These are phyloP conservation scores for Agrochola macilenta DNA, from an alignment of 2,888 invertebrate species.

Conservation along the genomic window DNA sequence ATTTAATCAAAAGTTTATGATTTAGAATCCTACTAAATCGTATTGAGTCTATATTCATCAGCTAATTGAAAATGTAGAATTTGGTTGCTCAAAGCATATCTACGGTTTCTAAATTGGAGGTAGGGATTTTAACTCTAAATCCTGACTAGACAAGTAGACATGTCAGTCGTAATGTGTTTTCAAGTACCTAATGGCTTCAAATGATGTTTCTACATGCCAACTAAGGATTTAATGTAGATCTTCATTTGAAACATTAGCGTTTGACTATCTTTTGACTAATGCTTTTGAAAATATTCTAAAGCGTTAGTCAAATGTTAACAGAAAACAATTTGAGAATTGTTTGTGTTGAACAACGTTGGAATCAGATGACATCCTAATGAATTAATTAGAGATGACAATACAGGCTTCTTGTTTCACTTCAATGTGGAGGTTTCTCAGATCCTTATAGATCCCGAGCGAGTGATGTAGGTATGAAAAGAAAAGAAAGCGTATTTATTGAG, in stretches of 20 bases:
- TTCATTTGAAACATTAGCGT: neutral
- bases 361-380: slow-evolving; percentile 28
- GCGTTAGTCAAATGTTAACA: neutral
- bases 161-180: neutral
- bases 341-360: slow-evolving; percentile 23
- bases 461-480: neutral
- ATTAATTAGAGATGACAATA: slow-evolving; percentile 29
- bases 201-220: neutral
- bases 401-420: neutral
- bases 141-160: neutral
- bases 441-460: neutral
- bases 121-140: neutral
- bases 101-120: neutral
- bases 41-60: neutral
- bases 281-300: too few species aligned
- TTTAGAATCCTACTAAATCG: neutral
- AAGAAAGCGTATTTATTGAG: too few species aligned
- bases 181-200: neutral
- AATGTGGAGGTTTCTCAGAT: neutral
- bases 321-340: slow-evolving; percentile 5
- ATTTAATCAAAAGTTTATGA: neutral
- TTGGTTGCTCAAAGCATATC: neutral
- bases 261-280: neutral
- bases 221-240: neutral
- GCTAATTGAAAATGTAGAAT: neutral